phyloP scores from a whole-genome alignment of 2,888 invertebrate genomes.

The Amphimallon solstitiale region DNA sequence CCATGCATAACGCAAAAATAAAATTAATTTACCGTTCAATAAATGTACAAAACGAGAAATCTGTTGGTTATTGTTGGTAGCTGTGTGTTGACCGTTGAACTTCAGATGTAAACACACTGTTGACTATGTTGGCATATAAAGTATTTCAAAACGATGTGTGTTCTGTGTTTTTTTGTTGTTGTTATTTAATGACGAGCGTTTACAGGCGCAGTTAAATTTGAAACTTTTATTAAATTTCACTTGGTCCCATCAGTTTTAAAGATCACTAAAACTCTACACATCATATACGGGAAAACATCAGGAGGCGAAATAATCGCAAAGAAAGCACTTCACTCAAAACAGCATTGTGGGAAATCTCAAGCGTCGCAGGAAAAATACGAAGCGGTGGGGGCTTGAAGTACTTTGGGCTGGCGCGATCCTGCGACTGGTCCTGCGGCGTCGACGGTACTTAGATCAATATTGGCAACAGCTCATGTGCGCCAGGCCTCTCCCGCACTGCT shows the following conservation, averaged over 20 bases:
- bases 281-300: conserved; percentile 21
- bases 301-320: conserved; percentile 27
- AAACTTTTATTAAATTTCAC: conserved; percentile 27
- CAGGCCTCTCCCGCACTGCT: conserved; percentile 46
- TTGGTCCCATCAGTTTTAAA: conserved; percentile 29
- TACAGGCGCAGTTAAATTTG: conserved; percentile 8
- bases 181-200: not conserved
- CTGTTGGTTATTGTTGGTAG: conserved; percentile 35
- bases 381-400: conserved; percentile 46
- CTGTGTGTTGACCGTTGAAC: conserved; percentile 30
- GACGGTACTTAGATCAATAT: conserved; percentile 59
- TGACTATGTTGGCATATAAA: conserved; percentile 16
- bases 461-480: conserved; percentile 54
- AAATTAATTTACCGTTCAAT: conserved; percentile 33
- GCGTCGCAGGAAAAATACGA: conserved; percentile 47
- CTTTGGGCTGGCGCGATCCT: conserved; percentile 55
- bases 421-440: conserved; percentile 58
- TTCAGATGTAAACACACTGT: conserved; percentile 35
- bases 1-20: conserved; percentile 27
- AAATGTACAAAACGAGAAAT: conserved; percentile 32
- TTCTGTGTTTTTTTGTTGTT: conserved; percentile 12
- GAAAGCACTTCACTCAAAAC: conserved; percentile 47
- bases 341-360: conserved; percentile 48
- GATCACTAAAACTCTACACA: conserved; percentile 34
- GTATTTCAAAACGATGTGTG: conserved; percentile 4